Percentiles rank a stretch among this genome's conserved stretches.
These are phyloP conservation scores for Eptatretus burgeri DNA, from an alignment of 2,113 vertebrate species.

Conservation along the genomic window DNA sequence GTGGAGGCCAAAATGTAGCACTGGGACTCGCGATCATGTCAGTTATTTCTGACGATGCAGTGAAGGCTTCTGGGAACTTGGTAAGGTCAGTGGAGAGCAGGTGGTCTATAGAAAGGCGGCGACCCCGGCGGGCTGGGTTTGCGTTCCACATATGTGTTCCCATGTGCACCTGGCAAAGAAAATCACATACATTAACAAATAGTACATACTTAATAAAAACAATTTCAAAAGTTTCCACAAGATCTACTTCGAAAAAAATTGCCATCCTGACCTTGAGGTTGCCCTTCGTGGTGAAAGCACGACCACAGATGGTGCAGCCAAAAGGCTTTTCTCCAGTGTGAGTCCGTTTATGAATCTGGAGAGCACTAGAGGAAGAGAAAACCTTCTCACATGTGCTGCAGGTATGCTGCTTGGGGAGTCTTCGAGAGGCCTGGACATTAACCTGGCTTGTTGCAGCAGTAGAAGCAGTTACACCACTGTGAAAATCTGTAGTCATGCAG, in stretches of 20 bases:
- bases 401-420: slow-evolving; percentile 54
- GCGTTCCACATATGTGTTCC: slow-evolving; percentile 99
- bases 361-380: slow-evolving; percentile 82
- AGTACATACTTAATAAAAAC: no score
- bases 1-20: slow-evolving; percentile 43
- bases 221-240: no score
- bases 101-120: slow-evolving; percentile 75
- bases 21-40: slow-evolving; percentile 13
- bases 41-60: slow-evolving; percentile 33
- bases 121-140: slow-evolving; percentile 63
- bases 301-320: slow-evolving; percentile 57
- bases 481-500: no score
- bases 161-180: slow-evolving; percentile 56
- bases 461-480: no score
- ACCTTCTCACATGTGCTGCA: slow-evolving; percentile 58
- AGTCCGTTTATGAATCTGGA: slow-evolving; percentile 85
- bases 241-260: no score
- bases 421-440: slow-evolving; percentile 17
- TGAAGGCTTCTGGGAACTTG: slow-evolving; percentile 88
- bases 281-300: slow-evolving; percentile 86
- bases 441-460: no score
- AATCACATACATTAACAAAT: no score
- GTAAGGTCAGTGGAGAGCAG: slow-evolving; percentile 60
- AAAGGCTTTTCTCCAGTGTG: slow-evolving; percentile 93
- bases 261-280: slow-evolving; percentile 46